Conservation (phyloP, 2,797 vertebrate genomes). For the Helicolenus hilgendorfi region DNA sequence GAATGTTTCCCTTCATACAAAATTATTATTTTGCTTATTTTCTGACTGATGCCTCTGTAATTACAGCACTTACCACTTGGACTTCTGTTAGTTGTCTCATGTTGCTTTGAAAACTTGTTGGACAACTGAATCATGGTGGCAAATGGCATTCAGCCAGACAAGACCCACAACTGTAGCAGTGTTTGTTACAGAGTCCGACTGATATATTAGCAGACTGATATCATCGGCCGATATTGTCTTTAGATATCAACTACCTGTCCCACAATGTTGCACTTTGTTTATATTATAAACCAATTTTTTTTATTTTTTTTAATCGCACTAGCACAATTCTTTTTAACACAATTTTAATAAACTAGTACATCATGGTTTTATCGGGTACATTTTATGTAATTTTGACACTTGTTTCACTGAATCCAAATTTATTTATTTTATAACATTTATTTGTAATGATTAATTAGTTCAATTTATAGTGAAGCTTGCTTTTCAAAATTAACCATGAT, state of each 20-base stretch:
- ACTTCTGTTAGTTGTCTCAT: not conserved
- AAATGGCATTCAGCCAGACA: not conserved
- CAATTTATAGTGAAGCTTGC: too few relatives aligned
- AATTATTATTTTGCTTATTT: not conserved
- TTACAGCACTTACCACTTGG: not conserved
- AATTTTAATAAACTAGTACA: not conserved
- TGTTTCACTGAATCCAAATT: not conserved
- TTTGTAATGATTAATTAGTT: too few relatives aligned
- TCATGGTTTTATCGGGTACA: not conserved
- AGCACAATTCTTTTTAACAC: not conserved
- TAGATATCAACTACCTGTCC: not conserved
- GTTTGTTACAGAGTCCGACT: not conserved
- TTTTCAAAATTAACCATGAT: too few relatives aligned
- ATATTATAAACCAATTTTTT: not conserved
- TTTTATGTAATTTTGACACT: not conserved
- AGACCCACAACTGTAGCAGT: not conserved
- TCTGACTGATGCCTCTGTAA: not conserved
- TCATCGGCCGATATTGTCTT: not conserved
- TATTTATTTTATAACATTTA: too few relatives aligned
- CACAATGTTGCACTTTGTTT: not conserved
- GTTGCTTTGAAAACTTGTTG: not conserved
- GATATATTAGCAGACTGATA: not conserved
- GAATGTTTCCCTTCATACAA: not conserved
- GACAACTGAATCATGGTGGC: not conserved
- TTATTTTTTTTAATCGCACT: accelerated